Evolutionary conservation across 2,888 invertebrate genomes (phyloP).

Genomic region (Psylliodes chrysocephalus): DNA sequence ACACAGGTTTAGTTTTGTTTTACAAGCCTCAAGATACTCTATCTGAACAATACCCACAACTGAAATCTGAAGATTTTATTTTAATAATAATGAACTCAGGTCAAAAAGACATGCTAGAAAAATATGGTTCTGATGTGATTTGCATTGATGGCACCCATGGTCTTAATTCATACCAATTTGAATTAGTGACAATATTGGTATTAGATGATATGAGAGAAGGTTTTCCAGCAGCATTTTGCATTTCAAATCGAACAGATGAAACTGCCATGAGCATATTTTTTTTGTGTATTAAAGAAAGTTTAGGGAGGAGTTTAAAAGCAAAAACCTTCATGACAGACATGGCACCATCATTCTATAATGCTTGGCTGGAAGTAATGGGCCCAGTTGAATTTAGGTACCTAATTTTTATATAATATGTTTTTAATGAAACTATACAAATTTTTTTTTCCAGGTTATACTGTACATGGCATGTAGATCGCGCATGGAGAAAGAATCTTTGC

Average conservation of each 20-base stretch:
- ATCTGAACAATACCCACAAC: slow-evolving; percentile 31
- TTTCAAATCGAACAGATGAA: slow-evolving; percentile 10
- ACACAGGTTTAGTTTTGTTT: slow-evolving; percentile 31
- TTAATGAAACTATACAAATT: too few species aligned
- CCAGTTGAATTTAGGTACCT: too few species aligned
- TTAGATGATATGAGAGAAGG: slow-evolving; percentile 45
- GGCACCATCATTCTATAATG: too few species aligned
- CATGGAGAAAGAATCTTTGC: neutral
- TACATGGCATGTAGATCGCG: neutral
- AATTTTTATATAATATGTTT: too few species aligned
- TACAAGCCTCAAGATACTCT: slow-evolving; percentile 44
- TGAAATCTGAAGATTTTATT: slow-evolving; percentile 48
- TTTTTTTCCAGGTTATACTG: neutral
- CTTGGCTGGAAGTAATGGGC: too few species aligned
- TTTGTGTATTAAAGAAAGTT: too few species aligned
- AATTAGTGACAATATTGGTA: slow-evolving; percentile 42
- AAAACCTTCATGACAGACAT: too few species aligned
- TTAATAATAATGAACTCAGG: slow-evolving; percentile 23
- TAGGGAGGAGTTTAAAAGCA: too few species aligned
- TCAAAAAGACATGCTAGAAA: too few species aligned
- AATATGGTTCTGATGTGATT: slow-evolving; percentile 19
- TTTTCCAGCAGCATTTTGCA: slow-evolving; percentile 45
- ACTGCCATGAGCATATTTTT: neutral
- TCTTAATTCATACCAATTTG: slow-evolving; percentile 42
- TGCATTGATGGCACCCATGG: slow-evolving; percentile 51